A percentile compares a stretch with the other conserved stretches of the same genome.
Evolutionary conservation across 2,113 vertebrate genomes (phyloP).

Genomic region (Pantherophis guttatus): DNA sequence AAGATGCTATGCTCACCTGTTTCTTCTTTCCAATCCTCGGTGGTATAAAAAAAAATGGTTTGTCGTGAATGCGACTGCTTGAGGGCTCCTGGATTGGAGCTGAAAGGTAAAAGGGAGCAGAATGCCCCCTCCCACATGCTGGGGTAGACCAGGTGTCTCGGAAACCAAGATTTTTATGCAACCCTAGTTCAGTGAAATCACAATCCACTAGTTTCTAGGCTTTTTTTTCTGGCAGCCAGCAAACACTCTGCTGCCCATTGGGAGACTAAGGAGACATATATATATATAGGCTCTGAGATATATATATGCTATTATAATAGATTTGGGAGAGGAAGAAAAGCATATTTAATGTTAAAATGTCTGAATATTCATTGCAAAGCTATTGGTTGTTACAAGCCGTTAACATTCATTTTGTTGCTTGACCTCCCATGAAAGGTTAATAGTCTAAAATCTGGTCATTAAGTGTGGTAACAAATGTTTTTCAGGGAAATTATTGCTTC

Average conservation of each 20-base stretch:
- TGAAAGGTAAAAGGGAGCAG: too few relatives aligned
- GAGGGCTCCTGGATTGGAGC: too few relatives aligned
- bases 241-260: too few relatives aligned
- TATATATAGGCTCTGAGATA: background rate
- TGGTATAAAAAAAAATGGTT: background rate
- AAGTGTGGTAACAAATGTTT: slow-evolving; percentile 70
- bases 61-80: too few relatives aligned
- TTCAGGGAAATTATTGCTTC: slow-evolving; percentile 66
- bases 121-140: too few relatives aligned
- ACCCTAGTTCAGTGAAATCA: too few relatives aligned
- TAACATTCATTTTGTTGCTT: slow-evolving; percentile 64
- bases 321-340: slow-evolving; percentile 29
- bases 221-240: too few relatives aligned
- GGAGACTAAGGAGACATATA: too few relatives aligned
- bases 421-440: slow-evolving; percentile 68
- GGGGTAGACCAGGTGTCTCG: too few relatives aligned
- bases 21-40: background rate
- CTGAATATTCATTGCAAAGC: slow-evolving; percentile 59
- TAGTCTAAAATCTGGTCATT: slow-evolving; percentile 67
- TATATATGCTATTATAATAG: slow-evolving; percentile 46
- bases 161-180: too few relatives aligned
- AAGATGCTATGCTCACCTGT: background rate
- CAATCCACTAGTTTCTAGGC: too few relatives aligned
- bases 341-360: slow-evolving; percentile 54
- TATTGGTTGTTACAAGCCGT: slow-evolving; percentile 62